Percentiles rank a stretch among this genome's conserved stretches.
Conservation (phyloP, 2,113 vertebrate genomes). For the Carassius carassius region DNA sequence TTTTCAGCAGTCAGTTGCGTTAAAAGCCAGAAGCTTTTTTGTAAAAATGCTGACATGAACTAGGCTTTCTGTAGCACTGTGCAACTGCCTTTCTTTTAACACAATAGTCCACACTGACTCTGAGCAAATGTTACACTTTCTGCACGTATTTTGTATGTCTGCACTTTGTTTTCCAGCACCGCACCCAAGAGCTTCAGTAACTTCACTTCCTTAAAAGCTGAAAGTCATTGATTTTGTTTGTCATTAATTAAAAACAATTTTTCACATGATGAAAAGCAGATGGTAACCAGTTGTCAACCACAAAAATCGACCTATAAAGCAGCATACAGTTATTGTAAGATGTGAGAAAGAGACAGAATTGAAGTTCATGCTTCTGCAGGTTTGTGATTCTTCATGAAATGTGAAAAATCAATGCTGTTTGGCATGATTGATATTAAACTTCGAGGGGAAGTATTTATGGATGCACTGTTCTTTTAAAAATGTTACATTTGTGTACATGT, state of each 20-base stretch:
- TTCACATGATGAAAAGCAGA: neutral
- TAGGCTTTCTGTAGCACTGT: slow-evolving; percentile 4
- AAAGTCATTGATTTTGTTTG: neutral
- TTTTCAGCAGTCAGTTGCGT: slow-evolving; percentile 11
- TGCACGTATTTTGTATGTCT: neutral
- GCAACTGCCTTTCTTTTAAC: neutral
- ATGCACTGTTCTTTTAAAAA: neutral
- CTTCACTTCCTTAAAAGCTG: neutral
- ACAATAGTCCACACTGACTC: neutral
- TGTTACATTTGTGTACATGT: neutral
- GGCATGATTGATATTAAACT: neutral
- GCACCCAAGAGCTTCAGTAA: neutral
- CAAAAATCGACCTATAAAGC: neutral
- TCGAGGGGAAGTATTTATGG: neutral
- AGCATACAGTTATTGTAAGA: neutral
- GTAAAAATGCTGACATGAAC: slow-evolving; percentile 44
- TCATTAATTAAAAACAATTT: neutral
- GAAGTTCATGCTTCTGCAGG: neutral
- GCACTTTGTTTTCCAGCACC: neutral
- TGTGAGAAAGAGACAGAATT: neutral
- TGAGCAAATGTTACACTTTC: neutral
- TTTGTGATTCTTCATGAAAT: neutral
- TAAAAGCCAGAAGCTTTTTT: slow-evolving; percentile 36
- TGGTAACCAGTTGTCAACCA: neutral
- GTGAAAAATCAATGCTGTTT: neutral